Conservation (phyloP, 2,797 vertebrate species). For the Chelon auratus region DNA sequence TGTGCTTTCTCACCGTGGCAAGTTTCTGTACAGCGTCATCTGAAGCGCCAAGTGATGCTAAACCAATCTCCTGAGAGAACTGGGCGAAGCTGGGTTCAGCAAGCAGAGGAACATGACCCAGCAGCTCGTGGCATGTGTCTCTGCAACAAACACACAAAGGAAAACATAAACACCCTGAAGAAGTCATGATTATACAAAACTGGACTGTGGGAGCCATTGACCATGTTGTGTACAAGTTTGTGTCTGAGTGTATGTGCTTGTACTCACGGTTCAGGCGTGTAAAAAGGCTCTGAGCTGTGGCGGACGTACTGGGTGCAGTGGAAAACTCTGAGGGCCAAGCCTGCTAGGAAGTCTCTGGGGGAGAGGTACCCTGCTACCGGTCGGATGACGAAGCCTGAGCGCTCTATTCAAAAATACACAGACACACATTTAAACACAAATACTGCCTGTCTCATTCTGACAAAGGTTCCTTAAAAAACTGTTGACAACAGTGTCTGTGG, state of each 20-base stretch:
- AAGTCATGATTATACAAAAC: background rate
- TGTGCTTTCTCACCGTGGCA: slow-evolving; percentile 86
- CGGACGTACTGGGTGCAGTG: slow-evolving; percentile 98
- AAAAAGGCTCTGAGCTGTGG: slow-evolving; percentile 96
- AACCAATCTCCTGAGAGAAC: slow-evolving; percentile 96
- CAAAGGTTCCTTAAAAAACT: no score
- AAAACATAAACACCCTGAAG: background rate
- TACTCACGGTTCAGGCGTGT: slow-evolving; percentile 97
- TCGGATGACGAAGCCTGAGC: slow-evolving; percentile 94
- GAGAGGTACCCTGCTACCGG: slow-evolving; percentile 97
- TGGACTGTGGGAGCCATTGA: no score
- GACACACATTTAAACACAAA: no score
- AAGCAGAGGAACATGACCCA: slow-evolving; percentile 93
- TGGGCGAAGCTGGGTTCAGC: slow-evolving; percentile 97
- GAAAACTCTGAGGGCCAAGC: slow-evolving; percentile 97
- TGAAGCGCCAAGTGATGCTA: slow-evolving; percentile 93
- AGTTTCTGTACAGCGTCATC: slow-evolving; percentile 94
- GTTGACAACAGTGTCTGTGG: no score
- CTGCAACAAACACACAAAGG: slow-evolving; percentile 70
- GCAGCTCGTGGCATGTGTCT: slow-evolving; percentile 95
- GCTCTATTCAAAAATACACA: slow-evolving; percentile 80
- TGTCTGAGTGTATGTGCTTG: background rate
- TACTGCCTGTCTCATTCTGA: no score
- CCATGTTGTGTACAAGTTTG: no score
- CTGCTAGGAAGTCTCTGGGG: slow-evolving; percentile 96